Conservation (phyloP, 2,888 invertebrate species). For the Netelia inedita region DNA sequence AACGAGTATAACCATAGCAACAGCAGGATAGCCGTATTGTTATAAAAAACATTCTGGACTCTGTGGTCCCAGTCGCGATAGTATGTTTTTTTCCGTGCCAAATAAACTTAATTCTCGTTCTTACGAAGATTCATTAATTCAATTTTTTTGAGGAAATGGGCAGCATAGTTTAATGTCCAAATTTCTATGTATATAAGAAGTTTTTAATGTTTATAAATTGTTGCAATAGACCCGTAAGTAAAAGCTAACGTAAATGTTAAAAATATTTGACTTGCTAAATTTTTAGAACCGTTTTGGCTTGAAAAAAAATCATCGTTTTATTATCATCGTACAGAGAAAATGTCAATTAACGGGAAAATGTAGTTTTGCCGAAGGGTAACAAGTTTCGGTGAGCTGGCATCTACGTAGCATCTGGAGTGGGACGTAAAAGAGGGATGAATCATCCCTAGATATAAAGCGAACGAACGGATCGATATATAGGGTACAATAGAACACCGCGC, state of each 20-base stretch:
- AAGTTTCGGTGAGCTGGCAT: constrained; percentile 11
- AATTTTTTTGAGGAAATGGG: too few relatives aligned
- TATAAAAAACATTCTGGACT: neutral
- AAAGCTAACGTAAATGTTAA: too few relatives aligned
- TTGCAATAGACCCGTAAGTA: too few relatives aligned
- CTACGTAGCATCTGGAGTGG: constrained; percentile 38
- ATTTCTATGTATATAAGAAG: too few relatives aligned
- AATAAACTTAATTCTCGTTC: too few relatives aligned
- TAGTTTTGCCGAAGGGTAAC: neutral
- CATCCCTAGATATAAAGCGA: constrained; percentile 74
- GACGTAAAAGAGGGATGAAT: constrained; percentile 75
- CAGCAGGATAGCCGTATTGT: neutral
- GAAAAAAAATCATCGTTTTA: neutral
- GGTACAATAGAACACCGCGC: constrained; percentile 32
- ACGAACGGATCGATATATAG: constrained; percentile 74
- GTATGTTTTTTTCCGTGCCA: too few relatives aligned
- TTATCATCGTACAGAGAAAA: neutral
- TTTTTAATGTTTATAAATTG: too few relatives aligned
- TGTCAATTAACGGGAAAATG: neutral
- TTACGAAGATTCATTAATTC: neutral
- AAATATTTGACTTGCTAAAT: too few relatives aligned
- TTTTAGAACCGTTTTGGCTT: neutral
- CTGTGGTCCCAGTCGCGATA: neutral
- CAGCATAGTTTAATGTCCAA: too few relatives aligned
- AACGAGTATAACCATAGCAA: neutral